Conservation (phyloP, 2,113 vertebrate genomes). For the Kobus ellipsiprymnus region DNA sequence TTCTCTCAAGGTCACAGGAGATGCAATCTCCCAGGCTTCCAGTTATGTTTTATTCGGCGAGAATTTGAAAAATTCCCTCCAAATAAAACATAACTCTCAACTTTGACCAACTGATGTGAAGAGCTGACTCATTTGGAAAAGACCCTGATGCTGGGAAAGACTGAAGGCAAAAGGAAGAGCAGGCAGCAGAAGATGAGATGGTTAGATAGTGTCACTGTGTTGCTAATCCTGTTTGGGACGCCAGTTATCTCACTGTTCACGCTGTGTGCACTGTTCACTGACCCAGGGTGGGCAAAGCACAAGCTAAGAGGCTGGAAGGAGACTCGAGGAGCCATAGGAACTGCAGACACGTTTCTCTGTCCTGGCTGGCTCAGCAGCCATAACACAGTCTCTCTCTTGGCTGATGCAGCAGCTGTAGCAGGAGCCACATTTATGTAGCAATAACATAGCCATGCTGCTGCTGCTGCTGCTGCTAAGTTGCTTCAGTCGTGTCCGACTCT, state of each 20-base stretch:
- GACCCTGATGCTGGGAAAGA: neutral
- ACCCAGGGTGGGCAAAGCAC: neutral
- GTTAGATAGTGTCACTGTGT: neutral
- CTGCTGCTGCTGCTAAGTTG: neutral
- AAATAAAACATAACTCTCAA: neutral
- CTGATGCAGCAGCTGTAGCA: neutral
- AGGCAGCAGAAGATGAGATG: neutral
- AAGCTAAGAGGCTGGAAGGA: neutral
- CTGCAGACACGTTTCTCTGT: neutral
- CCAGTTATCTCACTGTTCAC: neutral
- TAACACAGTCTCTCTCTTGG: neutral
- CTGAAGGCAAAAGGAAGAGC: neutral
- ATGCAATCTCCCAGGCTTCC: neutral
- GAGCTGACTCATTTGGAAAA: neutral
- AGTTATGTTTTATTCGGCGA: neutral
- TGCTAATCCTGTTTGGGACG: neutral
- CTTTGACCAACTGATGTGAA: neutral
- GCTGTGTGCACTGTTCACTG: neutral
- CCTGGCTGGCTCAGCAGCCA: neutral
- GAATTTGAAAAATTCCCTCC: neutral
- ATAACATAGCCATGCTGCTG: neutral
- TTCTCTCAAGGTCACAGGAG: neutral
- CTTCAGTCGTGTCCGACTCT: neutral
- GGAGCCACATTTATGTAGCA: neutral
- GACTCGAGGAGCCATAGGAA: neutral